Base-by-base conservation (phyloP, 2,888 invertebrate genomes). In the Phoenoteleia sp. region DNA sequence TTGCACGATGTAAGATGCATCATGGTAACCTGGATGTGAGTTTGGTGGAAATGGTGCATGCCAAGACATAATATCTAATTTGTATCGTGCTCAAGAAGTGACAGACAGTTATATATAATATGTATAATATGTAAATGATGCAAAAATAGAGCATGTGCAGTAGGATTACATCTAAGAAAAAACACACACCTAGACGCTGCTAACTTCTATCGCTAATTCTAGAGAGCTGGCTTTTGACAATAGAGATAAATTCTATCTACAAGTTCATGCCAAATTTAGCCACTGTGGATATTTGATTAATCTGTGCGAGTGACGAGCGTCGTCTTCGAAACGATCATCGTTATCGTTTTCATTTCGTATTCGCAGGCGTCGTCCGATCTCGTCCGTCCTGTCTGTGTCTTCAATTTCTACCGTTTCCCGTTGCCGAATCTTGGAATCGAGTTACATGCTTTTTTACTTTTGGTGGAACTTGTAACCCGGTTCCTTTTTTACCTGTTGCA, bases 11-110 rank as follows among this genome's bases (percentile, higher is more conserved):
- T 64, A 27, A 58, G 36, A 72, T 71, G 66, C 64, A 45, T 47
- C 64, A 49, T 72, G 76, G 62, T 71, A 56, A 54, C 64, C 75
- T 67, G 75, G 75, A 64, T 77, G 80, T 80, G 87, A 84, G 56
- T 80, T 87, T 29, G 36, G 58, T 87, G 77, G 90, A 91, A 90
- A 92, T 91, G 88, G 91, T 91, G 92, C 93, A 93, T 93, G 93
- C 93, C 91, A 93, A 92, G 91, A 93, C 93, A 93, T 82, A 71
- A 71, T 74, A 84, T 92, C 92, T 93, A 93, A 88, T 89, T 89
- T 87, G 74, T 88, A 87, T 89, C 90, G 86, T 89, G 88, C 89
- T 84, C 60, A 86, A 86, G 86, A 76, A 84, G 67, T 77, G 79
- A 76, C 75, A 84, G 54, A 83, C 84, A 84, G 23, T 21, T 85